These are phyloP conservation scores for Coryphaenoides rupestris DNA, from an alignment of 2,113 vertebrate species.

Conservation along the genomic window DNA sequence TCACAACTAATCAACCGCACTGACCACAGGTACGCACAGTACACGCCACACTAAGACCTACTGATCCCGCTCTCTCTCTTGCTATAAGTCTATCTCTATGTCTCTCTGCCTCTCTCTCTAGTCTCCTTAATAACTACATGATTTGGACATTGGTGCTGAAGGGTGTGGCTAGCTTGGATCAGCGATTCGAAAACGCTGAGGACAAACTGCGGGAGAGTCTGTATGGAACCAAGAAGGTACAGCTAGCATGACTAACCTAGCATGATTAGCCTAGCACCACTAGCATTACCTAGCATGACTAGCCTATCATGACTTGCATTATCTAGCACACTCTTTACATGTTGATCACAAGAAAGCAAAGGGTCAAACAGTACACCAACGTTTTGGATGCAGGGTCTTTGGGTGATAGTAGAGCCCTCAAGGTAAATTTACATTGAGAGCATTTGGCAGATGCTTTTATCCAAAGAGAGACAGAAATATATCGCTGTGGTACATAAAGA, in stretches of 20 bases:
- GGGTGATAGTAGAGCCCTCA: too few species aligned
- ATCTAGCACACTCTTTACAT: not conserved
- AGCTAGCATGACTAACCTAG: not conserved
- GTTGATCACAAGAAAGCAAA: too few species aligned
- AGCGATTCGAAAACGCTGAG: constrained; percentile 92
- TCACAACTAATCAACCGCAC: constrained; percentile 92
- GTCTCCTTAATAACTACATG: constrained; percentile 94
- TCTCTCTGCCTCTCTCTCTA: constrained; percentile 40
- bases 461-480: too few species aligned
- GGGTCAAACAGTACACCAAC: too few species aligned
- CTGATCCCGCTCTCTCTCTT: not conserved
- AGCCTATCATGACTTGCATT: not conserved
- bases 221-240: constrained; percentile 94
- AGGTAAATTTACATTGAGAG: too few species aligned
- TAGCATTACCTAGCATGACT: not conserved
- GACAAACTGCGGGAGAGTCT: constrained; percentile 91
- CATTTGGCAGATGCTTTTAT: too few species aligned
- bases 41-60: too few species aligned
- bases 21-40: constrained; percentile 71
- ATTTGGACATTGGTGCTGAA: constrained; percentile 97
- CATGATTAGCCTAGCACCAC: not conserved
- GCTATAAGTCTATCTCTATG: not conserved
- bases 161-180: constrained; percentile 86
- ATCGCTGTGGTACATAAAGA: too few species aligned
- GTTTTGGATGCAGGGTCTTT: too few species aligned